Evolutionary conservation across 1,140 invertebrate genomes (phyloP).

Genomic region (Cryptotermes secundus): DNA sequence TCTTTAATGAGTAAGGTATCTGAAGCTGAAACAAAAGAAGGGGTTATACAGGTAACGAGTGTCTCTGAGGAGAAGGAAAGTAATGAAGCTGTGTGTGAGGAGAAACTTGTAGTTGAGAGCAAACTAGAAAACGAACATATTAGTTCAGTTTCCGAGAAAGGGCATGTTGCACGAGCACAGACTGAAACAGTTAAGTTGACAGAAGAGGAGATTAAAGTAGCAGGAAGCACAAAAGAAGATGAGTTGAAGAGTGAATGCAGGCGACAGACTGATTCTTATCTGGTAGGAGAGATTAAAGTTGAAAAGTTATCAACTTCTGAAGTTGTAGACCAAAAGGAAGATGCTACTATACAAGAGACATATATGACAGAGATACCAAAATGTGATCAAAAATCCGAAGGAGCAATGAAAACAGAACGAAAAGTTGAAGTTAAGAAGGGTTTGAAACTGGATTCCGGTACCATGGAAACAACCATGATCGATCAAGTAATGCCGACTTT

Average conservation of each 20-base stretch:
- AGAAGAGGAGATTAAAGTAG: constrained; percentile 31
- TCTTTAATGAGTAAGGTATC: constrained; percentile 43
- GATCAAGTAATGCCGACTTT: constrained; percentile 24
- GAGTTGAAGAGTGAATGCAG: constrained; percentile 25
- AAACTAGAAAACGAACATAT: neutral
- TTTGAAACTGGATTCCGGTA: constrained; percentile 35
- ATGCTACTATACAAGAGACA: constrained; percentile 31
- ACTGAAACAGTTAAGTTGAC: neutral
- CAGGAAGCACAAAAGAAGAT: neutral
- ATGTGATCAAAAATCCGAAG: constrained; percentile 36
- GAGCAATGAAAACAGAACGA: constrained; percentile 30
- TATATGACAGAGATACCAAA: constrained; percentile 34
- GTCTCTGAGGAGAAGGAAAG: constrained; percentile 22
- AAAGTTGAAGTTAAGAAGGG: constrained; percentile 28
- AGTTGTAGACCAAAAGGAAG: constrained; percentile 37
- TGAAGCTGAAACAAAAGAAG: constrained; percentile 31
- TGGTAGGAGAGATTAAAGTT: constrained; percentile 38
- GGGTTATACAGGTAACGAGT: constrained; percentile 1
- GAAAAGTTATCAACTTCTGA: constrained; percentile 42
- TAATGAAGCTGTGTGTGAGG: constrained; percentile 18
- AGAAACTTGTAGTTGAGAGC: neutral
- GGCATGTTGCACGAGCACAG: neutral
- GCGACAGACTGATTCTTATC: constrained; percentile 34
- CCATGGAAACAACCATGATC: neutral
- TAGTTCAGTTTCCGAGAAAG: neutral